Base-by-base conservation (phyloP, 2,797 vertebrate species). In the Liparis tanakae region DNA sequence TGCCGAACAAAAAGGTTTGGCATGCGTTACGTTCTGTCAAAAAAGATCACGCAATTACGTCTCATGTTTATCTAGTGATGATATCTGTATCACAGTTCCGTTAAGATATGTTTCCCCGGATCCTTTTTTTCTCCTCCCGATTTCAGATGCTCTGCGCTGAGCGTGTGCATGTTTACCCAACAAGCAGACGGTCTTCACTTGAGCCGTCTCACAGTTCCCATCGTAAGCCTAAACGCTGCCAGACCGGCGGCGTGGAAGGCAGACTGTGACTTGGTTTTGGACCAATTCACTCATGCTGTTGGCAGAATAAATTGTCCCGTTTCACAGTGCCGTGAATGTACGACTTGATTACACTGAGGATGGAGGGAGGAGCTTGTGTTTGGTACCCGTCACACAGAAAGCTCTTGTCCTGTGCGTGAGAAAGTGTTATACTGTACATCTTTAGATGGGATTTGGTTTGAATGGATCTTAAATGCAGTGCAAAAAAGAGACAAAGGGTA, bases 151-250 rank as follows among this genome's bases (percentile, higher is more conserved):
- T 39, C 14, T 18, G 12, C 64, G 12, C 30, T 43, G 50, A 64
- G 53, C 59, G 59, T 62, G 48, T 65, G 18, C 4, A 25, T 84
- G 72, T 82, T 85, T 72, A 69, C 74, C 72, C 70, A 81, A 71
- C 69, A 76, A 46, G 58, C 67, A 79, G 61, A 59, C 61, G 50
- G 67, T 18, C 55, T 60, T 30, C 36, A 30, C 55, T 77, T 74
- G 63, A 80, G 70, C 54, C 3, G 2, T 75, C 61, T 87, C 71
- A 76, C 71, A 82, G 67, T 78, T 77, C 80, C 36, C 30, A 17
- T 71, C 44, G 7, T 30, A 0, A 67, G 20, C 25, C 12, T 13
- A 14, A 76, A 57, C 50, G 6, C 37, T 55, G 62, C 73, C 79
- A 77, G 62, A 61, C 73, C 55, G 53, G 56, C 66, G 56, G 66